phyloP scores from a whole-genome alignment of 2,888 invertebrate genomes.

The Dryadula phaetusa region DNA sequence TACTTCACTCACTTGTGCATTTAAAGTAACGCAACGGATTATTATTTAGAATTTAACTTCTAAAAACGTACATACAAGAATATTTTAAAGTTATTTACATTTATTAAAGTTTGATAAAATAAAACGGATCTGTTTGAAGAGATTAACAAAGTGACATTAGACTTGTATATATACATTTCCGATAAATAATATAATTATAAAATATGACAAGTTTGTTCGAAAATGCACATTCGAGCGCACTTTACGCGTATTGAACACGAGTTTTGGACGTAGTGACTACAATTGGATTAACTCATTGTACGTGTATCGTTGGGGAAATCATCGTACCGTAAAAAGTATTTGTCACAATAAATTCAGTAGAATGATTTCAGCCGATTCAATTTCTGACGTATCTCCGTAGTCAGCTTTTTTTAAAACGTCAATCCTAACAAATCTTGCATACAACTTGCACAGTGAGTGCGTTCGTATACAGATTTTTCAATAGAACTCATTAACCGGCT shows the following conservation, averaged over 20 bases:
- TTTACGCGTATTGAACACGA: conserved; percentile 70
- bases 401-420: conserved; percentile 22
- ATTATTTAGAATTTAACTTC: too few relatives aligned
- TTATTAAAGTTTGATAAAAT: not conserved
- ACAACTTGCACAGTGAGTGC: conserved; percentile 13
- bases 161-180: not conserved
- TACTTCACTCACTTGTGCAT: not conserved
- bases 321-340: conserved; percentile 44
- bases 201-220: conserved; percentile 33
- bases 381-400: conserved; percentile 24
- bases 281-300: conserved; percentile 76
- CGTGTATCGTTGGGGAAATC: conserved; percentile 52
- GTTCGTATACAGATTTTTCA: conserved; percentile 45
- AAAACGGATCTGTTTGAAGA: not conserved
- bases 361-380: conserved; percentile 36
- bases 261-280: conserved; percentile 62
- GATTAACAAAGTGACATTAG: not conserved
- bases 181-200: conserved; percentile 32
- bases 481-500: conserved; percentile 57
- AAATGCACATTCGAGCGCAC: conserved; percentile 64
- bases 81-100: not conserved
- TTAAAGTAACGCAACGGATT: too few relatives aligned
- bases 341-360: conserved; percentile 43
- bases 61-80: not conserved
- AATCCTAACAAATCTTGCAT: conserved; percentile 28